A percentile compares a stretch with the other conserved stretches of the same genome.
phyloP scores from a whole-genome alignment of 2,888 invertebrate genomes.

The Theretra japonica region DNA sequence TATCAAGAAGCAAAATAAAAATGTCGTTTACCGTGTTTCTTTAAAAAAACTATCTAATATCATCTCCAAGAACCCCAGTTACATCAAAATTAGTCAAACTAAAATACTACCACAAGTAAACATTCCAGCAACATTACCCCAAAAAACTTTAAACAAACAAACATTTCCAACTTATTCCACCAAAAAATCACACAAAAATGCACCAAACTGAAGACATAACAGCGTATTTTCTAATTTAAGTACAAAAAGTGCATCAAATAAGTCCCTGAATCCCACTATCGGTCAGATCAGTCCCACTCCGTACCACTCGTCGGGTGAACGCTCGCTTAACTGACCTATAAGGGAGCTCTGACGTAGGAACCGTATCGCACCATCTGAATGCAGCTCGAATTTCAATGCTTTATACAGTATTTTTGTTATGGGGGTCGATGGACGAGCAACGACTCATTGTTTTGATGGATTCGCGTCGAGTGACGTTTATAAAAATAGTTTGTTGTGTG shows the following conservation, averaged over 20 bases:
- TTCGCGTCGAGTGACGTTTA: conserved; percentile 28
- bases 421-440: conserved; percentile 56
- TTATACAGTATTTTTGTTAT: conserved; percentile 59
- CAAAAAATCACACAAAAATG: background rate
- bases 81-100: no score
- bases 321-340: conserved; percentile 75
- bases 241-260: conserved; percentile 45
- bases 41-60: no score
- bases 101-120: no score
- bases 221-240: conserved; percentile 56
- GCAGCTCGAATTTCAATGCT: conserved; percentile 65
- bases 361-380: conserved; percentile 57
- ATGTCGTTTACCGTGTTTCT: no score
- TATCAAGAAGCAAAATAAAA: no score
- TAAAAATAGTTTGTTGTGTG: conserved; percentile 26
- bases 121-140: background rate
- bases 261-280: conserved; percentile 58
- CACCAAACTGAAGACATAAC: conserved; percentile 3
- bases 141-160: background rate
- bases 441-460: conserved; percentile 47
- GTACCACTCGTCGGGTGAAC: conserved; percentile 67
- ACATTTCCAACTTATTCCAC: background rate
- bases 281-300: conserved; percentile 72
- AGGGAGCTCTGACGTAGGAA: conserved; percentile 54
- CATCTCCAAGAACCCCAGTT: no score